Conservation (phyloP, 2,113 vertebrate genomes). For the Dasyornis broadbenti region DNA sequence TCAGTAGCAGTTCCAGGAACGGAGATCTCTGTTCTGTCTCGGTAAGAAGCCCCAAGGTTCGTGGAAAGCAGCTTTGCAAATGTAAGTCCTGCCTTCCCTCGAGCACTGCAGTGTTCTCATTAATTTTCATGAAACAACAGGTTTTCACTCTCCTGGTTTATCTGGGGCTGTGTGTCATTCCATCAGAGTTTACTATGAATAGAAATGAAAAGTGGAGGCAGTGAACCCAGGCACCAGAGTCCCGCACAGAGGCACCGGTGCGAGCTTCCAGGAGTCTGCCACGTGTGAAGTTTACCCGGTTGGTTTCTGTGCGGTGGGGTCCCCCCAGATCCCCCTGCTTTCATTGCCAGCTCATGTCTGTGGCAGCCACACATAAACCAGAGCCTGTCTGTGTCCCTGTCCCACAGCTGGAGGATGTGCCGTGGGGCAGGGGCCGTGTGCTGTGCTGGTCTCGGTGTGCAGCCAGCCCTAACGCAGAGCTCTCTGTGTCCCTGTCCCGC, state of each 20-base stretch:
- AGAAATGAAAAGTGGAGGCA: neutral
- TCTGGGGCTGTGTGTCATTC: neutral
- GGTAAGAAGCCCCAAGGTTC: neutral
- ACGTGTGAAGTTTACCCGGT: rapidly evolving
- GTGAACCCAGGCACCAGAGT: neutral
- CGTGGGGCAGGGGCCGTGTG: neutral
- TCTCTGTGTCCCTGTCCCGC: neutral
- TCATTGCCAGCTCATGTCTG: neutral
- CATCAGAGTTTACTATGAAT: neutral
- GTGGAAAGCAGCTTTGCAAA: neutral
- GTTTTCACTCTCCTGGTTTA: neutral
- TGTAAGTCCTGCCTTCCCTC: neutral
- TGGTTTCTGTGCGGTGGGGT: neutral
- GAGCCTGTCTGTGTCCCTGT: neutral
- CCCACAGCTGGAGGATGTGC: neutral
- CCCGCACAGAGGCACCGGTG: neutral
- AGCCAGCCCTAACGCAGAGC: neutral
- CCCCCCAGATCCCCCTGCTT: rapidly evolving
- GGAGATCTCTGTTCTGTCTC: neutral
- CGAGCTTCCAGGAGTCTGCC: neutral
- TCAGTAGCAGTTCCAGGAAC: neutral
- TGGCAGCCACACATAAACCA: neutral
- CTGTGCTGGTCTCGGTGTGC: neutral
- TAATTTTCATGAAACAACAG: neutral
- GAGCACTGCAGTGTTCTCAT: neutral